phyloP scores from a whole-genome alignment of 2,113 vertebrate species.

The Silurus meridionalis region DNA sequence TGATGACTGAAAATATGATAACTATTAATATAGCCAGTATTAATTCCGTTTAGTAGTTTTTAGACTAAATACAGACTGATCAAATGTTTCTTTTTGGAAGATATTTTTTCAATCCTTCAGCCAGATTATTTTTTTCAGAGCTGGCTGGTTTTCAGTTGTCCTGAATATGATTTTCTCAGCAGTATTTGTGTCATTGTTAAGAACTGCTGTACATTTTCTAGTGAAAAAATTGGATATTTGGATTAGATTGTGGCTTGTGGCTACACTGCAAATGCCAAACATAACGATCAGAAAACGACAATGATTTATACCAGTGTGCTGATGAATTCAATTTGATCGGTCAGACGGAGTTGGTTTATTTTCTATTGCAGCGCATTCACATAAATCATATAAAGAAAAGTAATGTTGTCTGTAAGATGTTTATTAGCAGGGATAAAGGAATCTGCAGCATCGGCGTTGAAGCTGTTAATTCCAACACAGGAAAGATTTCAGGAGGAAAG shows the following conservation, averaged over 20 bases:
- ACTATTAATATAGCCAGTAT: not conserved
- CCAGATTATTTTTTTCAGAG: not conserved
- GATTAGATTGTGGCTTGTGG: not conserved
- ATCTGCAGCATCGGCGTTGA: not conserved
- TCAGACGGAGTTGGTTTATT: not conserved
- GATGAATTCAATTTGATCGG: not conserved
- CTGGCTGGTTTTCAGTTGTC: not conserved
- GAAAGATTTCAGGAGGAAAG: not conserved
- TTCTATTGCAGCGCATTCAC: not conserved
- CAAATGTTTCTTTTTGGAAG: not conserved
- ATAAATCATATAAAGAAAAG: not conserved
- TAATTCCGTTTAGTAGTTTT: not conserved
- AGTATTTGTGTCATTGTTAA: not conserved
- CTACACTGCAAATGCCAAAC: not conserved
- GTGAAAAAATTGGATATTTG: not conserved
- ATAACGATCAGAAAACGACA: not conserved
- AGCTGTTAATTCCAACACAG: not conserved
- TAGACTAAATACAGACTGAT: not conserved
- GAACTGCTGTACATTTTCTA: not conserved
- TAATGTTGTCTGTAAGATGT: not conserved
- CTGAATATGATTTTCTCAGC: not conserved
- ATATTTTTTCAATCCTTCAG: not conserved
- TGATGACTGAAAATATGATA: slow-evolving; percentile 60
- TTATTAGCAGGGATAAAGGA: not conserved
- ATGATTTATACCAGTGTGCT: not conserved